These are phyloP conservation scores for Drosophila neocordata DNA, from an alignment of 1,140 invertebrate genomes.

Conservation along the genomic window DNA sequence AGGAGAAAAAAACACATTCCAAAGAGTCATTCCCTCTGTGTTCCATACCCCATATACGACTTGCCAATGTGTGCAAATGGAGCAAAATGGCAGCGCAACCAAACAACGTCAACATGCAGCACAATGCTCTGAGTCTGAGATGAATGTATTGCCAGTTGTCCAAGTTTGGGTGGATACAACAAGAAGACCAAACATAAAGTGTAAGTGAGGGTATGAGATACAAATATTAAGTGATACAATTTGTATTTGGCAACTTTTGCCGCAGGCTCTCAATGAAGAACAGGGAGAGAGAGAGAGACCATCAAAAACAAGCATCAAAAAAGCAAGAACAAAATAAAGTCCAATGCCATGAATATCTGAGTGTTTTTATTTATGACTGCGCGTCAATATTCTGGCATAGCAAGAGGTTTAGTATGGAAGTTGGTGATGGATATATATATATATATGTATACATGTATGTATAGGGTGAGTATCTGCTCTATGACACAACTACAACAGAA, in stretches of 20 bases:
- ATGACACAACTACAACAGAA: slow-evolving; percentile 63
- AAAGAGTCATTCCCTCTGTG: slow-evolving; percentile 29
- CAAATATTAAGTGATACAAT: slow-evolving; percentile 71
- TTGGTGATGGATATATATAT: no score
- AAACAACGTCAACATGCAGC: slow-evolving; percentile 41
- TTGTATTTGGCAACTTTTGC: slow-evolving; percentile 62
- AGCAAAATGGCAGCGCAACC: slow-evolving; percentile 21
- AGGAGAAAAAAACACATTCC: slow-evolving; percentile 31
- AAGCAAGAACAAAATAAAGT: slow-evolving; percentile 24
- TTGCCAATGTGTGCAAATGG: slow-evolving; percentile 25
- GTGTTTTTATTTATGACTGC: slow-evolving; percentile 78
- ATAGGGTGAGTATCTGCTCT: slow-evolving; percentile 35
- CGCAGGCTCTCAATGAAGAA: slow-evolving; percentile 66
- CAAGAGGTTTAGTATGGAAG: neutral
- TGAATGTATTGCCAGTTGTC: neutral
- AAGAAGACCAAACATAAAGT: neutral
- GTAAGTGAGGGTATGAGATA: slow-evolving; percentile 1
- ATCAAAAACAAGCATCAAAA: slow-evolving; percentile 1
- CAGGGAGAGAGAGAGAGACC: slow-evolving; percentile 27
- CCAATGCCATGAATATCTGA: slow-evolving; percentile 76
- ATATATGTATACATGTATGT: no score
- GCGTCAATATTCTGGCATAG: slow-evolving; percentile 55
- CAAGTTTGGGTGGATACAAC: no score
- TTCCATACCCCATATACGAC: neutral
- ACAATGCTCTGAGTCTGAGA: slow-evolving; percentile 1